Base-by-base conservation (phyloP, 2,113 vertebrate genomes). In the Spermophilus dauricus region DNA sequence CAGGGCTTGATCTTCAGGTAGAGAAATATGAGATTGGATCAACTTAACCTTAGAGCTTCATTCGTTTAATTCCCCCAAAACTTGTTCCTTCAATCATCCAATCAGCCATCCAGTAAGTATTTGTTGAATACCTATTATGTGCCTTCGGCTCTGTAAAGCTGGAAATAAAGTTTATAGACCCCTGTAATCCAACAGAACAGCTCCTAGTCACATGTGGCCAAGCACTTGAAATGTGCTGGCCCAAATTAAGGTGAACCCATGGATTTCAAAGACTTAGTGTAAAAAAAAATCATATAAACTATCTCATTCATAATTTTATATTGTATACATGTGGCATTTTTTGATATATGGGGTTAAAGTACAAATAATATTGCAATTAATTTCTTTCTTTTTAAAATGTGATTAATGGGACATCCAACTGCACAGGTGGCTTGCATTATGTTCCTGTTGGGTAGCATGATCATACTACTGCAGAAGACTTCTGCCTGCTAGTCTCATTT, bases 211-310 rank as follows among this genome's bases (percentile, higher is more conserved):
- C 37, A 42, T 51, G n/a, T 84, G 42, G 37, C 45, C 76, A 17
- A 76, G n/a, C 4, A 32, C 58, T 89, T 92, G 69, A 78, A 70
- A 94, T 85, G 28, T 86, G 17, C 22, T 42, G 3, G 80, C 86
- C 22, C 51, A 56, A 85, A 65, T 65, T 70, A 53, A 48, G n/a
- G 1, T 77, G 3, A 58, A 11, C 69, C 77, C 39, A 69, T 58
- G 45, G 30, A 94, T 93, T 96, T 87, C 51, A 84, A 97, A 95
- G 51, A 90, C 18, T 82, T 85, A 83, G 20, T 67, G 58, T 83
- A 37, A 70, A 69, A 73, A n/a, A 73, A 84, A 48, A 28, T 10
- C 89, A 75, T 67, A 24, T 56, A 32, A 92, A 86, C 63, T 32
- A 78, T 63, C 6, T 78, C n/a, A 51, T 51, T 63, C 65, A 70